A percentile compares a stretch with the other conserved stretches of the same genome.
These are phyloP conservation scores for Hyphantria cunea DNA, from an alignment of 1,140 invertebrate genomes.

Conservation along the genomic window DNA sequence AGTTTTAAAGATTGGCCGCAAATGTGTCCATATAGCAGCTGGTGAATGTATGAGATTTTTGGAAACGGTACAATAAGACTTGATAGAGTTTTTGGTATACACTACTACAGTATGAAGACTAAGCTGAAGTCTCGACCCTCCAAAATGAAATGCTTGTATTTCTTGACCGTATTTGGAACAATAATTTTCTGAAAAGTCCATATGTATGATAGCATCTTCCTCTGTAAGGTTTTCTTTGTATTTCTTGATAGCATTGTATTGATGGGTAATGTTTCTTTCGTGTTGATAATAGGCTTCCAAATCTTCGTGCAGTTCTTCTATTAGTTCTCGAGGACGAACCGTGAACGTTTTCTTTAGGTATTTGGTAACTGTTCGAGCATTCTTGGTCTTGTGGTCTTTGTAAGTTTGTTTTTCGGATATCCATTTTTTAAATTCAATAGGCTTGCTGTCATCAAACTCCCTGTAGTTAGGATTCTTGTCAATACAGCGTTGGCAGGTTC, in stretches of 20 bases:
- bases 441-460: slow-evolving; percentile 35
- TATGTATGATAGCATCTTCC: background rate
- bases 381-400: background rate
- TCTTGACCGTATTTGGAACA: slow-evolving; percentile 2
- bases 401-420: slow-evolving; percentile 31
- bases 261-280: background rate
- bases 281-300: background rate
- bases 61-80: background rate
- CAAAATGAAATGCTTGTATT: slow-evolving; percentile 9
- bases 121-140: background rate
- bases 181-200: background rate
- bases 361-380: background rate
- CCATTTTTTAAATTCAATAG: slow-evolving; percentile 34
- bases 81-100: background rate
- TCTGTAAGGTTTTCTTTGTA: background rate
- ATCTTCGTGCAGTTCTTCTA: background rate
- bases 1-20: background rate
- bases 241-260: background rate
- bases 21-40: background rate
- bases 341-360: background rate
- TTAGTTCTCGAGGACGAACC: background rate
- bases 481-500: slow-evolving; percentile 22
- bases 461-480: slow-evolving; percentile 30
- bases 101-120: slow-evolving; percentile 3
- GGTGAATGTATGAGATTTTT: background rate